Evolutionary conservation across 2,113 vertebrate genomes (phyloP), one percentile per base, ranked within the genome.

Genomic region (Eudyptes chrysolophus): DNA sequence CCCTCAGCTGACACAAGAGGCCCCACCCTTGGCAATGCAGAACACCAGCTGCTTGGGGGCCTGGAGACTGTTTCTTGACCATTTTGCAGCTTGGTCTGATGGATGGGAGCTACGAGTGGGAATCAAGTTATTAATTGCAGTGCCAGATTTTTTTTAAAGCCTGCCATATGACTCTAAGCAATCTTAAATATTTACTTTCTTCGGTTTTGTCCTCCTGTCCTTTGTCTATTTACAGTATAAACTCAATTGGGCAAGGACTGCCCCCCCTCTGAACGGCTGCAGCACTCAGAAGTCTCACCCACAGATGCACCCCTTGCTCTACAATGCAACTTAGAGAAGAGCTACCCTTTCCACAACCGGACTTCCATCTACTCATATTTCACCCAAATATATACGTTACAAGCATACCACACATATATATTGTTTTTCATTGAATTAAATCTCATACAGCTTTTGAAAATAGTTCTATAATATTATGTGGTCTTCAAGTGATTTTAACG

Each of bases 1-100:
- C 7, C 7, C 78, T 72, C 21, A 87, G 64, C 51, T 92, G 60
- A 84, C 64, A 76, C 57, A 80, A 44, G 1, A 9, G 88, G n/a
- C 85, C 34, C 58, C 85, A 86, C 93, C 58, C 66, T 83, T 90
- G 90, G 90, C 92, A 88, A 25, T 11, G 62, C 75, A 60, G 36
- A 58, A 55, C 48, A 27, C 61, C 78, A 90, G 70, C 82, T 95
- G 85, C 62, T 48, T 5, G 20, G 34, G 48, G 72, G 34, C 52
- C 66, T 49, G 71, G 38, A 66, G 44, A 83, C 24, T 24, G 32
- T 18, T 87, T 54, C 61, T 42, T 42, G 48, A 62, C 22, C 49
- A 7, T 32, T 74, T 40, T 55, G 36, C 44, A 83, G 70, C 25
- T 75, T 44, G 40, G 29, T 64, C 38, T 61, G 40, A 87, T 36